phyloP scores from a whole-genome alignment of 2,113 vertebrate species.

The Pelecanus crispus region DNA sequence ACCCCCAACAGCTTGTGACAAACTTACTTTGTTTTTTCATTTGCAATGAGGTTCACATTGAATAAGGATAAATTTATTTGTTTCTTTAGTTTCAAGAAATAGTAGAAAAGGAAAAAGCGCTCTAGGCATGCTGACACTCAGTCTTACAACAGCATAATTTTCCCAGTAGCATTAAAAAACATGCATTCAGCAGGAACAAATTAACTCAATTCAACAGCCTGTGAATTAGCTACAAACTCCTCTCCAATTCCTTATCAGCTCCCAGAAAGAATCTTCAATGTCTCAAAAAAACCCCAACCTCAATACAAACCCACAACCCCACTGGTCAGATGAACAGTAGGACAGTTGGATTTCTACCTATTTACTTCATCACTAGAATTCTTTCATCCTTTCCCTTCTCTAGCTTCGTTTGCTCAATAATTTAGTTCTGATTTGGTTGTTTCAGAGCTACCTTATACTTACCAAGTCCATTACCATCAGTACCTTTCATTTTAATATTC shows the following conservation, averaged over 20 bases:
- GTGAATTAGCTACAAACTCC: not conserved
- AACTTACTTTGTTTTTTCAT: not conserved
- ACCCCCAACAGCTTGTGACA: not conserved
- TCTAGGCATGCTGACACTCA: not conserved
- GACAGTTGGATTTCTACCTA: not conserved
- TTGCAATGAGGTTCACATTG: not conserved
- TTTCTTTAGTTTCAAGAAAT: not conserved
- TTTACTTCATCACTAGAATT: not conserved
- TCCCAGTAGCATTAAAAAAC: slow-evolving; percentile 19
- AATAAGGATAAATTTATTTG: not conserved
- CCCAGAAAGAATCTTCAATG: not conserved
- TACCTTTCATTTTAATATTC: not conserved
- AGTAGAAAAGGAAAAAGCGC: not conserved
- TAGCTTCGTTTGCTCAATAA: not conserved
- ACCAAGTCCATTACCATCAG: not conserved
- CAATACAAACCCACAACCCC: not conserved
- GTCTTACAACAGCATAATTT: slow-evolving; percentile 1
- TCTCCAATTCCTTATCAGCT: not conserved
- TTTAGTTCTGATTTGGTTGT: not conserved
- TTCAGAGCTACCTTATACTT: not conserved
- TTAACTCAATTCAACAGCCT: slow-evolving; percentile 4
- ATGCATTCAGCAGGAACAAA: slow-evolving; percentile 22
- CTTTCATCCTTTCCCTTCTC: not conserved
- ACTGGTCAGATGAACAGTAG: not conserved
- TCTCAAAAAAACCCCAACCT: not conserved